Evolutionary conservation across 2,113 vertebrate genomes (phyloP).

Genomic region (Malurus melanocephalus): DNA sequence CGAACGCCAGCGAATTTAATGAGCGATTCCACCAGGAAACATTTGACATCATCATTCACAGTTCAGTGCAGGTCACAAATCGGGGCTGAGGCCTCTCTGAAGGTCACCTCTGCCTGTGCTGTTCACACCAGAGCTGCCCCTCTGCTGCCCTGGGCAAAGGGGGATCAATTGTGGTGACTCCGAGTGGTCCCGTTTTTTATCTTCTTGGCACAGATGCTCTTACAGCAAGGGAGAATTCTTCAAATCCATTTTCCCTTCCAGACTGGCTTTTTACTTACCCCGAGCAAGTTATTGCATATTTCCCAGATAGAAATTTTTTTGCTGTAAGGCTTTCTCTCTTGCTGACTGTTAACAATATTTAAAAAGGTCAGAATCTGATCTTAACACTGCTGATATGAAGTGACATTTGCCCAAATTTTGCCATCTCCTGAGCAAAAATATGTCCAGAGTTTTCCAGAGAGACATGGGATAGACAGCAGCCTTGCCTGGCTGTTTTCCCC

Average conservation of each 20-base stretch:
- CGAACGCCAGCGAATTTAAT: slow-evolving; percentile 48
- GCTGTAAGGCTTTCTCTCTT: slow-evolving; percentile 33
- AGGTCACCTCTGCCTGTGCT: neutral
- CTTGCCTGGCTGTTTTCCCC: neutral
- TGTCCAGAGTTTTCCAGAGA: slow-evolving; percentile 20
- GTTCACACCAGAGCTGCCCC: neutral
- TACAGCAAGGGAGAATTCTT: neutral
- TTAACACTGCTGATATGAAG: slow-evolving; percentile 20
- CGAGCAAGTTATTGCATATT: slow-evolving; percentile 2
- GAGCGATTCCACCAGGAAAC: neutral
- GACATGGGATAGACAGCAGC: neutral
- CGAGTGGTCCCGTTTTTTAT: neutral
- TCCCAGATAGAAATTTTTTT: neutral
- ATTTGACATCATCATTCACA: slow-evolving; percentile 19
- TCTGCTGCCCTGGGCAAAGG: neutral
- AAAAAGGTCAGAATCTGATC: slow-evolving; percentile 35
- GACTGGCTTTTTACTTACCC: slow-evolving; percentile 7
- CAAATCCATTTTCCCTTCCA: neutral
- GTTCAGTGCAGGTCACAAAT: neutral
- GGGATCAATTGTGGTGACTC: neutral
- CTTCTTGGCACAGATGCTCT: slow-evolving; percentile 11
- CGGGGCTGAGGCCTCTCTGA: neutral
- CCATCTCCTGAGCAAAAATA: slow-evolving; percentile 44
- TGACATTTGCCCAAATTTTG: slow-evolving; percentile 43
- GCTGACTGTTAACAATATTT: slow-evolving; percentile 34